Base-by-base conservation (phyloP, 2,888 invertebrate genomes). In the Amaurobius ferox region DNA sequence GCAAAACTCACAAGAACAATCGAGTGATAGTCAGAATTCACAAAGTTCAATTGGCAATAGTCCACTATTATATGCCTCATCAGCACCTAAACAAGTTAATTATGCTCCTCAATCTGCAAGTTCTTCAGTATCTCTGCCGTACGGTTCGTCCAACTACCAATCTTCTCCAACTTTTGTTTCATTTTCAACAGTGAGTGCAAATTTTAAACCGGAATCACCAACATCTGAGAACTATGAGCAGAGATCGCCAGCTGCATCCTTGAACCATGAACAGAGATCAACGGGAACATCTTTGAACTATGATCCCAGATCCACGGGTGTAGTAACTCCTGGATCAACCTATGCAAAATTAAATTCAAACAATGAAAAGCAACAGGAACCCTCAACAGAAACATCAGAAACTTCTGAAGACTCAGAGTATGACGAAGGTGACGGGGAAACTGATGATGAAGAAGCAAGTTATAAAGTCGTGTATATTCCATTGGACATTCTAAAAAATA, bases 391-490 rank as follows among this genome's bases (percentile, higher is more conserved):
- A 9, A 7, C 29, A 11, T 13, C n/a, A 5, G 23, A 26, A 0
- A n/a, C 11, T 5, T 19, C n/a, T 23, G 44, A 81, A 29, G 70
- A 81, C 11, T 32, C 29, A 11, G 55, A 55, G 2, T 55, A 55
- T 23, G 66, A 70, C 23, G 44, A 72, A 5, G 55, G 71, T 2
- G 61, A 79, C 11, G 44, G 32, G 3, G 71, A 61, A 2, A 62
- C 40, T 0, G 74, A 70, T 9, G 86, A 86, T 0, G 86, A 74
- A 64, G 79, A 79, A 32, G 74, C 79, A 1, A 79, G 74, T 19
- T 86, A 86, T 40, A 86, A 86, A 86, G 86, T 86, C 9, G 86
- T 86, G 7, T 86, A 86, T 19, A 79, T 86, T 29, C 86, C 86
- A 23, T 26, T 86, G 23, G 79, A 86, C 29, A 72, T 86, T 44